Evolutionary conservation across 2,113 vertebrate genomes (phyloP).

Genomic region (Thymallus thymallus): DNA sequence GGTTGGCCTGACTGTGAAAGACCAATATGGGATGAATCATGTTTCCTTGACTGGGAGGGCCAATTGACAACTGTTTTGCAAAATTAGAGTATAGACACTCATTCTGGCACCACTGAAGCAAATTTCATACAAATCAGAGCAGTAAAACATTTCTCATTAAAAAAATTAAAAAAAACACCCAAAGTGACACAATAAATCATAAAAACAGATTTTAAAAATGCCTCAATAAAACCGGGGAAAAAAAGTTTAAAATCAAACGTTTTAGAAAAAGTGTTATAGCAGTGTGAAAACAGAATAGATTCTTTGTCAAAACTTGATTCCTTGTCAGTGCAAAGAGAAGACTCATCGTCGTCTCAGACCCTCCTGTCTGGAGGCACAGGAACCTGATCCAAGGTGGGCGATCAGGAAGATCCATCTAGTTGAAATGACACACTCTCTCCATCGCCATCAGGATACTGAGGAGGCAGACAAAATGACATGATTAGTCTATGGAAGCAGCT

Average conservation of each 20-base stretch:
- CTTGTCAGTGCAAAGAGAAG: slow-evolving; percentile 54
- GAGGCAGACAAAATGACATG: slow-evolving; percentile 1
- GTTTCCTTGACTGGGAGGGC: too few relatives aligned
- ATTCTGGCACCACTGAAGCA: not conserved
- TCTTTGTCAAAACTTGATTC: slow-evolving; percentile 39
- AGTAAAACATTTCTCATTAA: slow-evolving; percentile 31
- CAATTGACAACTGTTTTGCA: too few relatives aligned
- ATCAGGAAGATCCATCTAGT: slow-evolving; percentile 27
- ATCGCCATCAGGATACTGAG: slow-evolving; percentile 69
- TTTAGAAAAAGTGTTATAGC: slow-evolving; percentile 23
- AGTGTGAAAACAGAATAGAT: slow-evolving; percentile 21
- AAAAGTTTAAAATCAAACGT: slow-evolving; percentile 7
- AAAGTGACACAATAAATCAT: slow-evolving; percentile 51
- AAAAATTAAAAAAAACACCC: slow-evolving; percentile 17
- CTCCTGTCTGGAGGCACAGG: not conserved
- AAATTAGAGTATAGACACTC: too few relatives aligned
- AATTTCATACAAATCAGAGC: slow-evolving; percentile 18
- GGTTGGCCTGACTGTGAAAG: too few relatives aligned
- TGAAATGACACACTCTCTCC: slow-evolving; percentile 58
- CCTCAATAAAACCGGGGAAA: slow-evolving; percentile 36
- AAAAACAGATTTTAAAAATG: slow-evolving; percentile 35
- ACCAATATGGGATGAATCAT: too few relatives aligned
- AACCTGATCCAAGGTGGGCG: not conserved
- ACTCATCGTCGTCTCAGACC: not conserved
- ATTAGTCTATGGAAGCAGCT: not conserved